Base-by-base conservation (phyloP, 2,888 invertebrate species). In the Anagyrus pseudococci region DNA sequence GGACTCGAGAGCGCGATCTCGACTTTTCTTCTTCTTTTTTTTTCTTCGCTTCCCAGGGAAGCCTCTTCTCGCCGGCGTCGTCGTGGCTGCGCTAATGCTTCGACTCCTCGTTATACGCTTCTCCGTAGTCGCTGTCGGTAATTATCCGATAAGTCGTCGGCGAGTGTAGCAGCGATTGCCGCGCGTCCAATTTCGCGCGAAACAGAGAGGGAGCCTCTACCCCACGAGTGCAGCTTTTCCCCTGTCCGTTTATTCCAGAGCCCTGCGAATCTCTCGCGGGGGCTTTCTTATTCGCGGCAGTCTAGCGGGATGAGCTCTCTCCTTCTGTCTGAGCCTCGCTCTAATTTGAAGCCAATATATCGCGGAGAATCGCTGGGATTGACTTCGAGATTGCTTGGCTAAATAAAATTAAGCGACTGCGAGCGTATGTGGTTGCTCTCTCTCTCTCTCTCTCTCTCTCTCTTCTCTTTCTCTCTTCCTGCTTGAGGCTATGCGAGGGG, bases 111-210 rank as follows among this genome's bases (percentile, higher is more conserved):
- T 47, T 19, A 52, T 37, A 26, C 29, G 49, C 44, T 46, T 43
- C 47, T 41, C 19, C 43, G 40, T 29, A 47, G 33, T 44, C 17
- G 15, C 17, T 15, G 7, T 15, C 44, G 47, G 48, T 78, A 77
- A 78, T 77, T 76, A 77, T 76, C 73, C 71, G 77, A 76, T 75
- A 75, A 75, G 72, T n/a, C n/a, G n/a, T n/a, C n/a, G n/a, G n/a
- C 73, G 71, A 19, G 13, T 33, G 13, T 33, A 33, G 6, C 6
- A 13, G 33, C 6, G 6, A 33, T 33, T 1, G 33, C 7, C 6
- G 33, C 33, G 7, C 37, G 7, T 54, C 57, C 58, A 64, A 64
- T 61, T 61, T 56, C 48, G 26, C 48, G 40, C 37, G 58, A 53
- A 58, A 64, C 64, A 57, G 61, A n/a, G n/a, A n/a, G 49, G 44